Evolutionary conservation across 1,140 invertebrate genomes (phyloP).

Genomic region (Periplaneta americana): DNA sequence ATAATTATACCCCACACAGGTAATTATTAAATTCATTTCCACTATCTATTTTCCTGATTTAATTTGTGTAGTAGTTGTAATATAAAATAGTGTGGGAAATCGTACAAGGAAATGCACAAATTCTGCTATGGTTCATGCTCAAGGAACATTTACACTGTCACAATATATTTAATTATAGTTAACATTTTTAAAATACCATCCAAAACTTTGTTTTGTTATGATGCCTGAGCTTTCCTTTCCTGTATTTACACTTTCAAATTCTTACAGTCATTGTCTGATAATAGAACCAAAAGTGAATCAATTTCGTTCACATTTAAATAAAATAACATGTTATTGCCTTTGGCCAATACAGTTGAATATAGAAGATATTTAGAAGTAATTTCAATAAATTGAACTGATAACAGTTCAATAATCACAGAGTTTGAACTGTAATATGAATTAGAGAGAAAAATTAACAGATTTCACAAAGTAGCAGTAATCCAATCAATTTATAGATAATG

Average conservation of each 20-base stretch:
- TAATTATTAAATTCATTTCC: too few relatives aligned
- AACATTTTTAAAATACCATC: background rate
- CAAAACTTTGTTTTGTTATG: background rate
- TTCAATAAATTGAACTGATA: too few relatives aligned
- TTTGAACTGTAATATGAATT: too few relatives aligned
- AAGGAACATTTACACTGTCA: background rate
- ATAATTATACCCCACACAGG: background rate
- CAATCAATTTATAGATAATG: too few relatives aligned
- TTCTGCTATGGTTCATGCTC: background rate
- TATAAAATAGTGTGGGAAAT: background rate
- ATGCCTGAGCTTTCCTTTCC: background rate
- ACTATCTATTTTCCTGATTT: background rate
- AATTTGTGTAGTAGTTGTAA: background rate
- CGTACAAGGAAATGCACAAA: background rate
- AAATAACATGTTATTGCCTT: too few relatives aligned
- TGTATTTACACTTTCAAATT: background rate
- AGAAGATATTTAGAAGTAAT: too few relatives aligned
- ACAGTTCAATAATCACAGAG: too few relatives aligned
- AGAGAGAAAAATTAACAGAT: too few relatives aligned
- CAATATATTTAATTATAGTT: background rate
- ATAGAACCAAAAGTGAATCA: background rate
- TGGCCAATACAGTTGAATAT: too few relatives aligned
- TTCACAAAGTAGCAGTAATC: too few relatives aligned
- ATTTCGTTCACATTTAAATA: too few relatives aligned
- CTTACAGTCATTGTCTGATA: background rate